Base-by-base conservation (phyloP, 1,140 invertebrate species). In the Zaprionus camerounensis region DNA sequence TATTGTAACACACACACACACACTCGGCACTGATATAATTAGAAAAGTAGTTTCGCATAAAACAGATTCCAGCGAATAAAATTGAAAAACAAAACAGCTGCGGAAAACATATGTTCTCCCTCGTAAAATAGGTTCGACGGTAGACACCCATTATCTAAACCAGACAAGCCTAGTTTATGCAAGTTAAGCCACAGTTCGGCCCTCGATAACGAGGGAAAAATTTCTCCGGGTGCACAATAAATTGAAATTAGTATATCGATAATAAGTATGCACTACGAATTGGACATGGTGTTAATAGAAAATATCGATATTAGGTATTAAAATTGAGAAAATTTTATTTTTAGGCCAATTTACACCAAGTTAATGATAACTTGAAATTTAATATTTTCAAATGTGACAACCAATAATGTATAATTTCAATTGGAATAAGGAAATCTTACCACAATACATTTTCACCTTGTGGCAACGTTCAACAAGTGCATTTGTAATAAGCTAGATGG, bases 391-490 rank as follows among this genome's bases (percentile, higher is more conserved):
- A 53, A 22, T 11, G 4, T 31, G n/a, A n/a, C 9, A 11, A 57
- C 26, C 20, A 56, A 17, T 26, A 17, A 34, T 24, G 11, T 15
- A 46, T 34, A 20, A 17, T 17, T n/a, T n/a, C 41, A 44, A 44
- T 46, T 46, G n/a, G 41, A 46, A 17, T 17, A 9, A 46, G 41
- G 0, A 0, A 7, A 34, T 34, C 9, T 11, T 11, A 3, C 9
- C 3, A 17, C n/a, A 7, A 17, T 17, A 34, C 7, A 9, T 46
- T 58, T 53, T 13, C 2, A 9, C 36, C 2, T 1, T 26, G 57
- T 73, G 71, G 64, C 65, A 73, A 68, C 71, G 26, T 68, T 68
- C 71, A 73, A 73, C 71, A 73, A 69, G 71, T 73, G 71, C 20
- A 22, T 22, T 53, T 24, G 20, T 31, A 22, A 12, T 26, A 15